Evolutionary conservation across 2,113 vertebrate genomes (phyloP).

Genomic region (Neomonachus schauinslandi): DNA sequence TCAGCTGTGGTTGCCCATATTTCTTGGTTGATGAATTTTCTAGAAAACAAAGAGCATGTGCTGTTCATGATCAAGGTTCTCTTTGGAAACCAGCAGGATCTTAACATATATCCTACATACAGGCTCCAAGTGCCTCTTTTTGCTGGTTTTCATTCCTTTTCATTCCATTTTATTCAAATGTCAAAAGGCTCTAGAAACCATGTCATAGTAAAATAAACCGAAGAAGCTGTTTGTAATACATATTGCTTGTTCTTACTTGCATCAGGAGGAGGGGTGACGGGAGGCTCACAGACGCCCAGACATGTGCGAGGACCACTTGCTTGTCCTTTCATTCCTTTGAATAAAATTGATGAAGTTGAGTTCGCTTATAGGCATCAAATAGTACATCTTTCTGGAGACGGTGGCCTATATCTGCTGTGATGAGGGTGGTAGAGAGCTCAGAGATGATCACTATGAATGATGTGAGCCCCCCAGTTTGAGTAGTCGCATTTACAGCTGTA

Average conservation of each 20-base stretch:
- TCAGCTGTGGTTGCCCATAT: not conserved
- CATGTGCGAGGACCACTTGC: no score
- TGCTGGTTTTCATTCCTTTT: not conserved
- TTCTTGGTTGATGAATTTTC: not conserved
- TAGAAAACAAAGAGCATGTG: not conserved
- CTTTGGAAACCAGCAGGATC: not conserved
- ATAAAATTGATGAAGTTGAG: not conserved
- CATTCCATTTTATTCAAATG: not conserved
- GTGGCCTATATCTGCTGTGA: not conserved
- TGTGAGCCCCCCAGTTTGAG: accelerated
- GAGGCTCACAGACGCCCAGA: no score
- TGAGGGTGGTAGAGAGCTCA: not conserved
- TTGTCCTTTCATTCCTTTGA: not conserved
- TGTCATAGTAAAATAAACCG: accelerated
- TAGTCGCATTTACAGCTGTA: not conserved
- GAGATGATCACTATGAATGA: accelerated
- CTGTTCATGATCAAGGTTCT: not conserved
- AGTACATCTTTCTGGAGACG: not conserved
- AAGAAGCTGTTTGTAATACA: not conserved
- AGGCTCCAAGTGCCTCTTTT: not conserved
- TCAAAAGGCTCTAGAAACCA: not conserved
- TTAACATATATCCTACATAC: not conserved
- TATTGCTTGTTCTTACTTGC: not conserved
- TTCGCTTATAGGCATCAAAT: not conserved
- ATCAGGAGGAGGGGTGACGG: no score